Evolutionary conservation across 2,888 invertebrate species (phyloP), one percentile per base, ranked within the genome.

Genomic region (Heteromurus nitidus): DNA sequence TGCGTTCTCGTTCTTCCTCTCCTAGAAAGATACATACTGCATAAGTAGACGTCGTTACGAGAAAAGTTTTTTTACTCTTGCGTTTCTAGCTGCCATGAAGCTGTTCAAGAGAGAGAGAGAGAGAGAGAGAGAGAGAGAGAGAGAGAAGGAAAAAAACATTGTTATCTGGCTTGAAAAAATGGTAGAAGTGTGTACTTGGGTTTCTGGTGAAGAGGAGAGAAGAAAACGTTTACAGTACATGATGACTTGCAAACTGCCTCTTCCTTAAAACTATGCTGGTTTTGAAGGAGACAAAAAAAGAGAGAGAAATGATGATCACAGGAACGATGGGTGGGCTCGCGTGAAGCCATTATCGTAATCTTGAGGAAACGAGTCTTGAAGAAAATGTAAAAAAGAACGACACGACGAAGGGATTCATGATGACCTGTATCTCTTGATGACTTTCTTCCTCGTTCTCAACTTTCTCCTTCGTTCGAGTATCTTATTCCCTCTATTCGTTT

Each of bases 281-380:
- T 24, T 31, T 42, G 64, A 64, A 36, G 22, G 26, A 31, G 42
- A 55, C 1, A 55, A 13, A 36, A 60, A 72, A 31, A 30, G 20
- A 47, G 31, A 24, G 28, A n/a, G 68, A 67, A 75, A 75, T 75
- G 75, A 47, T 75, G 67, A 75, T 75, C 58, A 75, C 67, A n/a
- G 44, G 36, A 75, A 68, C 75, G 28, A 68, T 75, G 75, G 75
- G 67, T 75, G 75, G 58, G 58, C 55, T 16, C 68, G 18, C 20
- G 74, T 75, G 67, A 24, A 44, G 20, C 58, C 75, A 68, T 75
- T 68, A 42, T 44, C 42, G 68, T 68, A 67, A 68, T 60, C 67
- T 58, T 60, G 68, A 47, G 75, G 28, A 75, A 58, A 68, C 18
- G 55, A 74, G 55, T 31, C 24, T 36, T 36, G 9, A 55, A 26